Percentiles rank a stretch among this genome's conserved stretches.
phyloP scores from a whole-genome alignment of 2,113 vertebrate genomes.

The Amblyornis subalaris region DNA sequence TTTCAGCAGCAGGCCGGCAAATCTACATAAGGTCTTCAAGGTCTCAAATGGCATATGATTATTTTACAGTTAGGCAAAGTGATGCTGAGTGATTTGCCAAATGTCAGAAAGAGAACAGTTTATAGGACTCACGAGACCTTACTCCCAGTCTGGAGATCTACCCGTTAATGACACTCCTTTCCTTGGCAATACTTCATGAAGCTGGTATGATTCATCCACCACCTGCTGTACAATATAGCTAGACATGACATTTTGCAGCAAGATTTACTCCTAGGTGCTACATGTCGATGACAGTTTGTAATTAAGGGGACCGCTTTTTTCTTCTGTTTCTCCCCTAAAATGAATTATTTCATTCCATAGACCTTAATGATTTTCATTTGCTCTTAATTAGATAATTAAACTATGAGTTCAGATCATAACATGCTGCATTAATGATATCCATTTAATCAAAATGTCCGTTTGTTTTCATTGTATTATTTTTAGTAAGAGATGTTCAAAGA shows the following conservation, averaged over 20 bases:
- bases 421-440: constrained; percentile 58
- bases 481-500: constrained; percentile 20
- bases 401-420: constrained; percentile 63
- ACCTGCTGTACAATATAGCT: not conserved
- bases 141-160: not conserved
- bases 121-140: not conserved
- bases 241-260: not conserved
- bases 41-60: not conserved
- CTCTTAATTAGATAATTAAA: constrained; percentile 70
- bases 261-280: constrained; percentile 9
- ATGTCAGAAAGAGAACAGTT: not conserved
- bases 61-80: not conserved
- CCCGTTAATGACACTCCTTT: not conserved
- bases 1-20: not conserved
- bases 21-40: not conserved
- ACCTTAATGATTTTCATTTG: constrained; percentile 65
- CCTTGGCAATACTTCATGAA: not conserved
- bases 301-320: not conserved
- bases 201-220: not conserved
- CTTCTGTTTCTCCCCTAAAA: constrained; percentile 29
- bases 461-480: constrained; percentile 61
- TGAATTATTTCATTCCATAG: constrained; percentile 50
- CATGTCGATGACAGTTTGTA: not conserved
- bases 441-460: constrained; percentile 68
- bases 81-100: not conserved